These are phyloP conservation scores for Altica lythri DNA, from an alignment of 2,888 invertebrate species.

Conservation along the genomic window DNA sequence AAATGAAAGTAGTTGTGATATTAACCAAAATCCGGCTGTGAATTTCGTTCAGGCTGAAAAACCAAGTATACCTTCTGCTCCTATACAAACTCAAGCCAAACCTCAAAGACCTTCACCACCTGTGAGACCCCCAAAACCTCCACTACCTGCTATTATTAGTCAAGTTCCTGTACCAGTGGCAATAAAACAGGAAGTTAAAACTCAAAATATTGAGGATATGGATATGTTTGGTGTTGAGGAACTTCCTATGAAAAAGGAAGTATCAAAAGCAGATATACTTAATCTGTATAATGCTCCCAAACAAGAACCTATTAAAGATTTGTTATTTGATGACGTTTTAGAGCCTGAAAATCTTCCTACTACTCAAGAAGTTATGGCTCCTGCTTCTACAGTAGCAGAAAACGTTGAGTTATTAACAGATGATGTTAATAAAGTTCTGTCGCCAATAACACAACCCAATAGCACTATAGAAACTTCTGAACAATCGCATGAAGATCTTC, in stretches of 20 bases:
- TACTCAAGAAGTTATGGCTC: slow-evolving; percentile 7
- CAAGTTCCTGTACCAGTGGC: slow-evolving; percentile 38
- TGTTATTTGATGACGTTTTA: slow-evolving; percentile 40
- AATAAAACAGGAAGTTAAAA: slow-evolving; percentile 6
- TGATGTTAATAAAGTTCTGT: not conserved
- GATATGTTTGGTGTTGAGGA: slow-evolving; percentile 53
- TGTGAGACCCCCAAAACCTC: slow-evolving; percentile 48
- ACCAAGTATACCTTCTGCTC: too few relatives aligned
- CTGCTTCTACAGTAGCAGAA: not conserved
- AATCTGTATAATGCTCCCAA: slow-evolving; percentile 53
- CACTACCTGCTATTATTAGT: slow-evolving; percentile 45
- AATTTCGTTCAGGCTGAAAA: slow-evolving; percentile 56
- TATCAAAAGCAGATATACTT: slow-evolving; percentile 55
- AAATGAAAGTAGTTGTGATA: slow-evolving; percentile 50
- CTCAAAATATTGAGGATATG: slow-evolving; percentile 36
- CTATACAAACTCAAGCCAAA: slow-evolving; percentile 22
- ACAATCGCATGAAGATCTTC: slow-evolving; percentile 51
- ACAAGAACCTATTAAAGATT: slow-evolving; percentile 37
- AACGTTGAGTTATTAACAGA: too few relatives aligned
- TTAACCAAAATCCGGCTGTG: slow-evolving; percentile 56
- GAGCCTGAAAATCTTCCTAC: too few relatives aligned
- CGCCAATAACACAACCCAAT: slow-evolving; percentile 13
- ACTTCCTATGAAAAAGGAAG: slow-evolving; percentile 49
- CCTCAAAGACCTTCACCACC: slow-evolving; percentile 45
- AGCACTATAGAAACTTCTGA: slow-evolving; percentile 50